Evolutionary conservation across 2,113 vertebrate species (phyloP).

Genomic region (Epinephelus cyanopodus): DNA sequence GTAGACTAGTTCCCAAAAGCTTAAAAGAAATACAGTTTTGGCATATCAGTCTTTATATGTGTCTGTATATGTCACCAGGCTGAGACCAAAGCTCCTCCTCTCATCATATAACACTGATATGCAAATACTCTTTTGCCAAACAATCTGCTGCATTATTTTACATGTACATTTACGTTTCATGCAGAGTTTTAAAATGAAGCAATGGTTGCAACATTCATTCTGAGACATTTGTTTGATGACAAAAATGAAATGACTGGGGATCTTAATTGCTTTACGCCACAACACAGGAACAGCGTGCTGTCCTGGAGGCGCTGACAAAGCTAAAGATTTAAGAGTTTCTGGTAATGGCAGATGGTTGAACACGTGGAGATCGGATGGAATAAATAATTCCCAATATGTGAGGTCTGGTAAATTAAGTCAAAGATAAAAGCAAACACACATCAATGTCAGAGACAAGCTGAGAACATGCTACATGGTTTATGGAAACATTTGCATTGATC

Average conservation of each 20-base stretch:
- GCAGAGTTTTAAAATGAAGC: constrained; percentile 6
- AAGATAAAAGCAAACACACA: constrained; percentile 25
- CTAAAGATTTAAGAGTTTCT: constrained; percentile 7
- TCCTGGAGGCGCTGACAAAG: constrained; percentile 16
- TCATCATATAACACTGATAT: not conserved
- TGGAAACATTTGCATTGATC: not conserved
- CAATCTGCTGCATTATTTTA: not conserved
- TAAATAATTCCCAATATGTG: constrained; percentile 4
- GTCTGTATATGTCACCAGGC: not conserved
- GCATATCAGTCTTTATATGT: not conserved
- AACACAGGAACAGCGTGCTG: not conserved
- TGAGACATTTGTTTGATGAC: constrained; percentile 22
- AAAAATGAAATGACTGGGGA: constrained; percentile 11
- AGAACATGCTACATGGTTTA: constrained; percentile 10
- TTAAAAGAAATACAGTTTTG: not conserved
- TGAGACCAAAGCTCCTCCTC: not conserved
- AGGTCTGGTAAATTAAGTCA: constrained; percentile 18
- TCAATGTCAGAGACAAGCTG: not conserved
- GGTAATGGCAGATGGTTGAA: constrained; percentile 23
- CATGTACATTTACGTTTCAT: not conserved
- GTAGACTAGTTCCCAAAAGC: not conserved
- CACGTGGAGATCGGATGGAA: constrained; percentile 12
- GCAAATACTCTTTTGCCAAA: no score
- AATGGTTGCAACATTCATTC: constrained; percentile 10
- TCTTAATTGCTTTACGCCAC: constrained; percentile 21